Evolutionary conservation across 2,113 vertebrate genomes (phyloP).

Genomic region (Ahaetulla prasina): DNA sequence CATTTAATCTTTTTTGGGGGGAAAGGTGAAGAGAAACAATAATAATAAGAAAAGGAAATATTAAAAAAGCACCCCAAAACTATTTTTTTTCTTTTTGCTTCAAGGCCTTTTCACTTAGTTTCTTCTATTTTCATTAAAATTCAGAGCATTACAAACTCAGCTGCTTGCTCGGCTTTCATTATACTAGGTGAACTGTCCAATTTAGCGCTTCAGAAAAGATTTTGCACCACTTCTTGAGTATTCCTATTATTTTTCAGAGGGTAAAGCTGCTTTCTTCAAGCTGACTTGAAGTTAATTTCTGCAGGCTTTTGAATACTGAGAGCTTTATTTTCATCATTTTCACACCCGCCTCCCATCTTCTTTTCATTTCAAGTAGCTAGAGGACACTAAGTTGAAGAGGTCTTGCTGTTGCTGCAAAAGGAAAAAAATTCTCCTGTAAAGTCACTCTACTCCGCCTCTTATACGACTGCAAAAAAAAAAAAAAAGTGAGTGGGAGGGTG

Average conservation of each 20-base stretch:
- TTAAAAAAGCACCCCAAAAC: background rate
- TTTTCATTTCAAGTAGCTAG: background rate
- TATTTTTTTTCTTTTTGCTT: background rate
- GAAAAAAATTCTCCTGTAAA: background rate
- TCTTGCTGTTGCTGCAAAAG: background rate
- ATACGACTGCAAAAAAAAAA: background rate
- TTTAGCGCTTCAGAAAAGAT: conserved; percentile 2
- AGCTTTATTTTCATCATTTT: conserved; percentile 24
- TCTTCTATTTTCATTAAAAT: conserved; percentile 17
- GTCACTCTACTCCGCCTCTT: background rate
- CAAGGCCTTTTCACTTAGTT: background rate
- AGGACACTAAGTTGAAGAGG: background rate
- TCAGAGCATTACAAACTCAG: background rate
- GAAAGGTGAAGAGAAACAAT: background rate
- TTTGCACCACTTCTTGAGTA: background rate
- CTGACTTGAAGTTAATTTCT: conserved; percentile 28
- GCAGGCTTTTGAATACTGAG: background rate
- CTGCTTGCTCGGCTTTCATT: conserved; percentile 12
- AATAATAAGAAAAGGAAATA: background rate
- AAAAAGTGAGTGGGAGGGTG: background rate
- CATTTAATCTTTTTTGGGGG: background rate
- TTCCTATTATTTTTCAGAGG: conserved; percentile 11
- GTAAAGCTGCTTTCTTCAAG: conserved; percentile 1
- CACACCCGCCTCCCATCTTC: background rate
- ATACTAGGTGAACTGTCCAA: conserved; percentile 14